Conservation (phyloP, 2,797 vertebrate species). For the Acipenser oxyrinchus region DNA sequence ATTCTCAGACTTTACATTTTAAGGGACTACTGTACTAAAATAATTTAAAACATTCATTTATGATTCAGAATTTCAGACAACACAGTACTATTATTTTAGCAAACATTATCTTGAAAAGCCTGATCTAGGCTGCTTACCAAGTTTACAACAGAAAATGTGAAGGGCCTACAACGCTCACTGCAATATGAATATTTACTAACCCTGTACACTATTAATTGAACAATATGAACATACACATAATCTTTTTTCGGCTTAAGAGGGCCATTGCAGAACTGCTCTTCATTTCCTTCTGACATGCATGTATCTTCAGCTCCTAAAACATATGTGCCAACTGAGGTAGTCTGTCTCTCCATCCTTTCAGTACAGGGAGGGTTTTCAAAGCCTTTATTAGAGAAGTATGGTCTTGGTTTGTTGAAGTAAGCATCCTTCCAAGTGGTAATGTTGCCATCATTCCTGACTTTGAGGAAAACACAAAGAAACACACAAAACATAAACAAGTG, state of each 20-base stretch:
- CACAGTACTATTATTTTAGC: too few relatives aligned
- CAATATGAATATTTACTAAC: too few relatives aligned
- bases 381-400: constrained; percentile 84
- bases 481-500: not conserved
- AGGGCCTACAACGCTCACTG: too few relatives aligned
- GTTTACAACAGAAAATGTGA: too few relatives aligned
- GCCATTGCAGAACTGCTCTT: constrained; percentile 80
- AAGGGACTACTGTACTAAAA: too few relatives aligned
- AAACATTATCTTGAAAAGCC: too few relatives aligned
- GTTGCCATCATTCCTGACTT: constrained; percentile 71
- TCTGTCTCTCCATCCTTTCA: constrained; percentile 39
- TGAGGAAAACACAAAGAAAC: constrained; percentile 23
- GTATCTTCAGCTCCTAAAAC: constrained; percentile 72
- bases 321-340: constrained; percentile 56
- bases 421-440: constrained; percentile 86
- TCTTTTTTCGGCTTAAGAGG: constrained; percentile 81
- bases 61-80: too few relatives aligned
- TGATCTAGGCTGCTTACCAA: too few relatives aligned
- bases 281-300: constrained; percentile 65
- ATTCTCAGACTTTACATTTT: too few relatives aligned
- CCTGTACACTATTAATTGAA: too few relatives aligned
- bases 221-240: constrained; percentile 76
- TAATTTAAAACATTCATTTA: too few relatives aligned
- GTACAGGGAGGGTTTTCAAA: constrained; percentile 78
- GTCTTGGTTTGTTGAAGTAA: constrained; percentile 68